These are phyloP conservation scores for Drosophila lowei DNA, from an alignment of 1,140 invertebrate species.

Conservation along the genomic window DNA sequence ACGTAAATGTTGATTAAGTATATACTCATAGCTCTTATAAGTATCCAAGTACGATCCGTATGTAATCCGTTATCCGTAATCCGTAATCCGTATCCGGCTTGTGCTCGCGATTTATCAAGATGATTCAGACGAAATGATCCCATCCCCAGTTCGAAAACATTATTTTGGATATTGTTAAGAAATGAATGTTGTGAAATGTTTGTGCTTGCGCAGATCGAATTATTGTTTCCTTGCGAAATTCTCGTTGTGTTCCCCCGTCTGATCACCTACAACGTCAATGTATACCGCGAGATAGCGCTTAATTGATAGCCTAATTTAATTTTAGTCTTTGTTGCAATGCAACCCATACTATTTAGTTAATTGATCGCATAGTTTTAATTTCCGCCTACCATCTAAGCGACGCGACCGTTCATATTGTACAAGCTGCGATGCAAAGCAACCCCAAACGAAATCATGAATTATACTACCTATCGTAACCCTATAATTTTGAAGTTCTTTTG, in stretches of 20 bases:
- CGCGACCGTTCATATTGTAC: constrained; percentile 31
- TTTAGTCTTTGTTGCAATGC: constrained; percentile 45
- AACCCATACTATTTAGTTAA: constrained; percentile 40
- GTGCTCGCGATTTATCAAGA: constrained; percentile 55
- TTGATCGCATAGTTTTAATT: constrained; percentile 34
- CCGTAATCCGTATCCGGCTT: constrained; percentile 16
- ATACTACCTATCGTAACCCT: constrained; percentile 9
- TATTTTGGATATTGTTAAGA: constrained; percentile 19
- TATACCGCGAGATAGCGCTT: constrained; percentile 21
- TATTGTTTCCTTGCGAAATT: constrained; percentile 35
- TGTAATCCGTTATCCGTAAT: constrained; percentile 15
- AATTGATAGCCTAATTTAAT: constrained; percentile 41
- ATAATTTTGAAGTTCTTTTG: constrained; percentile 27
- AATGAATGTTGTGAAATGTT: constrained; percentile 34
- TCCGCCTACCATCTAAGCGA: constrained; percentile 37
- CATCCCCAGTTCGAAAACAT: constrained; percentile 19
- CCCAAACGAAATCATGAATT: constrained; percentile 26
- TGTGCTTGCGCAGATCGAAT: constrained; percentile 54
- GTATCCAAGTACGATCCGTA: constrained; percentile 27
- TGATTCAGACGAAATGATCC: not conserved
- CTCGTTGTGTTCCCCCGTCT: constrained; percentile 27
- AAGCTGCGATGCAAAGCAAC: constrained; percentile 43
- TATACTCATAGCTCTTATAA: constrained; percentile 34
- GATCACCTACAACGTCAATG: constrained; percentile 23
- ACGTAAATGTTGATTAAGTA: constrained; percentile 70